These are phyloP conservation scores for Acestrorhynchus altus DNA, from an alignment of 2,797 vertebrate genomes.

Conservation along the genomic window DNA sequence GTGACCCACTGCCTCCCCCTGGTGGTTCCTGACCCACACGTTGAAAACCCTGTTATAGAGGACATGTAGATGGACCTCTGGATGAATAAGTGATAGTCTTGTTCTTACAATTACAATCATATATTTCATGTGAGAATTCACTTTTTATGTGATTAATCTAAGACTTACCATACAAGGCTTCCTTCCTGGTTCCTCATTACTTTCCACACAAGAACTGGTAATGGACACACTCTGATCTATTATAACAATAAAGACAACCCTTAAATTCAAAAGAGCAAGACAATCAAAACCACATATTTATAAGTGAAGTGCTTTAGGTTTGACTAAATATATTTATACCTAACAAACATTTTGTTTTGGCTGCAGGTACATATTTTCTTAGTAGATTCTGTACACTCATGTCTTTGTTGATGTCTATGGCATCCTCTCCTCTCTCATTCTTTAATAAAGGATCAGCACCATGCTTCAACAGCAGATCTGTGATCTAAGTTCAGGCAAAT, in stretches of 20 bases:
- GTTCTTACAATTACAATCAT: too few species aligned
- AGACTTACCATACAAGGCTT: conserved; percentile 23
- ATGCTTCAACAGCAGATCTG: conserved; percentile 54
- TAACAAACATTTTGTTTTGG: conserved; percentile 9
- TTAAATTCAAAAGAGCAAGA: background rate
- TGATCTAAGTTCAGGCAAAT: conserved; percentile 47
- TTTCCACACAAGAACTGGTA: background rate
- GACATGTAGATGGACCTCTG: too few species aligned
- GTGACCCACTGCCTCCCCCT: too few species aligned
- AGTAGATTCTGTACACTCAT: conserved; percentile 38
- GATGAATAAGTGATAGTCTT: background rate
- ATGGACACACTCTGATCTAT: conserved; percentile 9
- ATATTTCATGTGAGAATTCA: too few species aligned
- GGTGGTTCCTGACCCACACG: too few species aligned
- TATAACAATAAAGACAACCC: background rate
- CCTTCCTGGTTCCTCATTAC: background rate
- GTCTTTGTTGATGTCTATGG: conserved; percentile 51
- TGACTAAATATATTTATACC: conserved; percentile 1
- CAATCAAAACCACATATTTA: background rate
- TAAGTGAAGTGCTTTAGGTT: too few species aligned
- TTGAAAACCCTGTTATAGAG: too few species aligned
- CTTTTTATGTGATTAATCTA: too few species aligned
- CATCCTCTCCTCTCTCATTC: conserved; percentile 39
- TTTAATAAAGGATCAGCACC: conserved; percentile 57
- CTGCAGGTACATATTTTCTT: conserved; percentile 40